phyloP scores from a whole-genome alignment of 92 coral and sea anemone genomes.

The Actinostola sp. region DNA sequence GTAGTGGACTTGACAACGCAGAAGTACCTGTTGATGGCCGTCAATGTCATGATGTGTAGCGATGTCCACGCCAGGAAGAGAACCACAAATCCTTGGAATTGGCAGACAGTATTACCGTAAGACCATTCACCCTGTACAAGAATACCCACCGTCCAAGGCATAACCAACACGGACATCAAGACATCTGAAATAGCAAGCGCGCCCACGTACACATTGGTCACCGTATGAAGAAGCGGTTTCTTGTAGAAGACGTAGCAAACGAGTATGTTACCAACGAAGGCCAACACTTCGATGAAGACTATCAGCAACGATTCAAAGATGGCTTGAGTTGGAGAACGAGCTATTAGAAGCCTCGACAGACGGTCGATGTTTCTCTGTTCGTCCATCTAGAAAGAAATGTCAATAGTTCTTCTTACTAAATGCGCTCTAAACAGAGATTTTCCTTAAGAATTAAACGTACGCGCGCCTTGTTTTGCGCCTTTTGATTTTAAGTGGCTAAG shows the following conservation, averaged over 20 bases:
- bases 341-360: conserved; percentile 15
- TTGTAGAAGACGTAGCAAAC: conserved; percentile 37
- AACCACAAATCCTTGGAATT: conserved; percentile 41
- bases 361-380: conserved; percentile 7
- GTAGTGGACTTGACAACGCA: conserved; percentile 39
- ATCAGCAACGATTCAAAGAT: conserved; percentile 33
- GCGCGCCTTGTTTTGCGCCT: too few relatives aligned
- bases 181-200: conserved; percentile 48
- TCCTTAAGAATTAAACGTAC: too few relatives aligned
- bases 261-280: conserved; percentile 47
- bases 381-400: neutral
- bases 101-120: conserved; percentile 21
- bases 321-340: conserved; percentile 7
- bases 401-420: neutral
- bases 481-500: too few relatives aligned
- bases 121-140: conserved; percentile 40
- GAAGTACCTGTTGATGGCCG: conserved; percentile 55
- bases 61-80: conserved; percentile 40
- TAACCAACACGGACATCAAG: conserved; percentile 40
- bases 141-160: conserved; percentile 45
- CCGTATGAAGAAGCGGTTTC: conserved; percentile 48
- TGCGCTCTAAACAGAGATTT: neutral
- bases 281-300: conserved; percentile 24
- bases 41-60: conserved; percentile 46
- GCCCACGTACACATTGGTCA: conserved; percentile 44